A percentile compares a stretch with the other conserved stretches of the same genome.
Evolutionary conservation across 2,888 invertebrate species (phyloP).

Genomic region (Drosophila putrida): DNA sequence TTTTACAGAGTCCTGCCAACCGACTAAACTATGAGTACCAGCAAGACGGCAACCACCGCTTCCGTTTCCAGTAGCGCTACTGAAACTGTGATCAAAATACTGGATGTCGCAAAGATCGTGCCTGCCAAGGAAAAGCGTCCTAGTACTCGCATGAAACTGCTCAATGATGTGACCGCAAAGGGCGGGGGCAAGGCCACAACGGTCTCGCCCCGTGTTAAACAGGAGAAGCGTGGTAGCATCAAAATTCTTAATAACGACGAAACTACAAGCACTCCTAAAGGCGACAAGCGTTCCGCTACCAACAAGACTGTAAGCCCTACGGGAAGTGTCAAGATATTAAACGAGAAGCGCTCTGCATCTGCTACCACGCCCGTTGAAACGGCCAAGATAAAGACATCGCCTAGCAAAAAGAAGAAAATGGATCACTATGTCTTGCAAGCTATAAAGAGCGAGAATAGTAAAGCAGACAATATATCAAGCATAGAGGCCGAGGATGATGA

Average conservation of each 20-base stretch:
- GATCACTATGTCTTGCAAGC: constrained; percentile 82
- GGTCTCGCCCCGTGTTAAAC: constrained; percentile 30
- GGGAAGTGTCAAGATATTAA: constrained; percentile 59
- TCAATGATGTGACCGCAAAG: constrained; percentile 54
- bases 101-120: constrained; percentile 61
- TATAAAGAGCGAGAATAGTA: constrained; percentile 74
- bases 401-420: constrained; percentile 71
- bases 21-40: constrained; percentile 51
- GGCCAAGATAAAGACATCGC: constrained; percentile 64
- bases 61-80: background rate
- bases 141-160: constrained; percentile 63
- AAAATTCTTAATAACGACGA: constrained; percentile 72
- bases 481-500: constrained; percentile 67
- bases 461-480: constrained; percentile 44
- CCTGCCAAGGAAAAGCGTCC: constrained; percentile 48
- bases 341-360: constrained; percentile 55
- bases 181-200: background rate
- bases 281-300: constrained; percentile 34
- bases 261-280: constrained; percentile 33
- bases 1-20: background rate
- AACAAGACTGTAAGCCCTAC: constrained; percentile 45
- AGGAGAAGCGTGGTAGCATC: constrained; percentile 63
- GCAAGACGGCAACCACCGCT: constrained; percentile 42
- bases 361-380: constrained; percentile 51
- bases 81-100: constrained; percentile 60